phyloP scores from a whole-genome alignment of 2,888 invertebrate species.

The Punctoribates punctum region DNA sequence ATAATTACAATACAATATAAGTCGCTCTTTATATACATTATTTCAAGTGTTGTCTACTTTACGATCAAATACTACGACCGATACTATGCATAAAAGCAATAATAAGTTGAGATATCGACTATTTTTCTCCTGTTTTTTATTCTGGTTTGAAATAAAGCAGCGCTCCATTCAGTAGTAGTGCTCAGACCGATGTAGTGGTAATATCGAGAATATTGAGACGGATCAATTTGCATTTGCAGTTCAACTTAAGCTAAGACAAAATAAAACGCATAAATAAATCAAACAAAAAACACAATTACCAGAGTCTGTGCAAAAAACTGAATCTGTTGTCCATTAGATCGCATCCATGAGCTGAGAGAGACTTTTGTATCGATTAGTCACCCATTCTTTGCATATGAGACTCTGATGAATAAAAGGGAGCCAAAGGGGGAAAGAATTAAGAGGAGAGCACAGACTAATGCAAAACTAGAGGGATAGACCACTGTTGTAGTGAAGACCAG shows the following conservation, averaged over 20 bases:
- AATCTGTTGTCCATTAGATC: slow-evolving; percentile 12
- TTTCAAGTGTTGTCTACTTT: not conserved
- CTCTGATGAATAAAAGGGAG: slow-evolving; percentile 25
- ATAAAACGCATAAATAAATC: slow-evolving; percentile 22
- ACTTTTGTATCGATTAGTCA: slow-evolving; percentile 26
- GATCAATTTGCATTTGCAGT: slow-evolving; percentile 12
- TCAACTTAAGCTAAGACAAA: slow-evolving; percentile 12
- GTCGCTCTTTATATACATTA: not conserved
- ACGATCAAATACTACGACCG: too few species aligned
- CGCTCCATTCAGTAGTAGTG: not conserved
- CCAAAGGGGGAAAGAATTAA: slow-evolving; percentile 23
- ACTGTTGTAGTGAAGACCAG: not conserved
- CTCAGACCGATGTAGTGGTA: not conserved
- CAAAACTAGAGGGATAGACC: not conserved
- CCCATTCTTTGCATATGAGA: not conserved
- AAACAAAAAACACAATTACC: slow-evolving; percentile 19
- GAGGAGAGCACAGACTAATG: slow-evolving; percentile 9
- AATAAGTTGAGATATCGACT: slow-evolving; percentile 9
- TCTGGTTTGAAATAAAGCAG: not conserved
- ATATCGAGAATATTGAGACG: not conserved
- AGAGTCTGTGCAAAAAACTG: not conserved
- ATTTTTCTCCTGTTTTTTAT: not conserved
- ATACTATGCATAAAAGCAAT: not conserved
- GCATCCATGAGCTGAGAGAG: not conserved
- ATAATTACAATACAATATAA: not conserved